Evolutionary conservation across 2,113 vertebrate genomes (phyloP).

Genomic region (Pavo muticus): DNA sequence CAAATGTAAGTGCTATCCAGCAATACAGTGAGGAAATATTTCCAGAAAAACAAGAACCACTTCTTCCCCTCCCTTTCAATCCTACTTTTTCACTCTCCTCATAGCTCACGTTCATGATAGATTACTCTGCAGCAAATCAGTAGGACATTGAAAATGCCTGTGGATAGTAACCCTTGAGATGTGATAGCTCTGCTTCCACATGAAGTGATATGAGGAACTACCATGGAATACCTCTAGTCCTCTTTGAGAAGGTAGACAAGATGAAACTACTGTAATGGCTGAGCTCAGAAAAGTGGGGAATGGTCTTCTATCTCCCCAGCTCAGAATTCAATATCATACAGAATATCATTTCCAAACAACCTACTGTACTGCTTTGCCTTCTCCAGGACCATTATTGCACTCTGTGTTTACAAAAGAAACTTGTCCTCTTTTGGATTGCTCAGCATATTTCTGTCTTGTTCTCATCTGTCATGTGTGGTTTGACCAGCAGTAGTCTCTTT

Average conservation of each 20-base stretch:
- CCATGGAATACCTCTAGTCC: neutral
- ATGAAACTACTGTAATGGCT: neutral
- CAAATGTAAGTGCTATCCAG: neutral
- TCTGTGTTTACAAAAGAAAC: neutral
- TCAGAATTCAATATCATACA: neutral
- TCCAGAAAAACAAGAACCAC: constrained; percentile 37
- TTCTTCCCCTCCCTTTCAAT: neutral
- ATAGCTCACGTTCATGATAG: neutral
- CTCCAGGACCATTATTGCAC: neutral
- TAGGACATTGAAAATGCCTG: neutral
- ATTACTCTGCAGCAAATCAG: neutral
- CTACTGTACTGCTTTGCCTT: neutral
- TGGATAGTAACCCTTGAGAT: neutral
- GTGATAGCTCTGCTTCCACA: fast-evolving
- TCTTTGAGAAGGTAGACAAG: neutral
- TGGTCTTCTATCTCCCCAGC: neutral
- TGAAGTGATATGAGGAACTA: neutral
- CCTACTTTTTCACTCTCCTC: neutral
- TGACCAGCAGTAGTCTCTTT: neutral
- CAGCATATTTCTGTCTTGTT: constrained; percentile 11
- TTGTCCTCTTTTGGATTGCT: neutral
- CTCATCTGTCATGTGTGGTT: neutral
- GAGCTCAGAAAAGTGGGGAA: neutral
- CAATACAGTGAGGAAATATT: neutral
- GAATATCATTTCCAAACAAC: neutral